Evolutionary conservation across 37 sponge, comb jelly and placozoan genomes (phyloP).

Genomic region (Cliona cf. orientalis): DNA sequence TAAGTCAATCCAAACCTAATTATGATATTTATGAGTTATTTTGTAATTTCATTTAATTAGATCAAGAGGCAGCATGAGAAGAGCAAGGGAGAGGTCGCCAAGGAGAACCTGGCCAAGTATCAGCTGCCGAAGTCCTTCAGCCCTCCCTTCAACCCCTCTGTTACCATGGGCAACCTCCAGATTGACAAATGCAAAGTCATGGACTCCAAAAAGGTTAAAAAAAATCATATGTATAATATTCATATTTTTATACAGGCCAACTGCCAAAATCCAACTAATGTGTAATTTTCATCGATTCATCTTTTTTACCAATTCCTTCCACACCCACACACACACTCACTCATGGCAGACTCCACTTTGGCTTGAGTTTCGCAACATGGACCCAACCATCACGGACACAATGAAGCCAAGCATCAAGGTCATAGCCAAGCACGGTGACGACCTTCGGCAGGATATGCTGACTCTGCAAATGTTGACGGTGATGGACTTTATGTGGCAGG

Average conservation of each 20-base stretch:
- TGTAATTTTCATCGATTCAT: background rate
- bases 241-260: too few species aligned
- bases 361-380: slow-evolving; percentile 88
- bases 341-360: slow-evolving; percentile 77
- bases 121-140: slow-evolving; percentile 61
- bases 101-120: slow-evolving; percentile 34
- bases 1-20: slow-evolving; percentile 24
- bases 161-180: slow-evolving; percentile 62
- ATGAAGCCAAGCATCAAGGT: slow-evolving; percentile 64
- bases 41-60: slow-evolving; percentile 15
- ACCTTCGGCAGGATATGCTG: slow-evolving; percentile 95
- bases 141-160: slow-evolving; percentile 73
- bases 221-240: background rate
- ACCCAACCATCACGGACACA: slow-evolving; percentile 57
- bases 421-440: slow-evolving; percentile 92
- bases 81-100: slow-evolving; percentile 52
- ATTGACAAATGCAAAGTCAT: slow-evolving; percentile 68
- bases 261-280: too few species aligned
- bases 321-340: background rate
- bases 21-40: background rate
- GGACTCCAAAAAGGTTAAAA: slow-evolving; percentile 91
- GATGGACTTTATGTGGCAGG: slow-evolving; percentile 94
- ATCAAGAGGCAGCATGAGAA: slow-evolving; percentile 59
- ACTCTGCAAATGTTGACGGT: slow-evolving; percentile 91
- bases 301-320: background rate